A percentile compares a stretch with the other conserved stretches of the same genome.
These are phyloP conservation scores for Suricata suricatta DNA, from an alignment of 2,113 vertebrate species.

Conservation along the genomic window DNA sequence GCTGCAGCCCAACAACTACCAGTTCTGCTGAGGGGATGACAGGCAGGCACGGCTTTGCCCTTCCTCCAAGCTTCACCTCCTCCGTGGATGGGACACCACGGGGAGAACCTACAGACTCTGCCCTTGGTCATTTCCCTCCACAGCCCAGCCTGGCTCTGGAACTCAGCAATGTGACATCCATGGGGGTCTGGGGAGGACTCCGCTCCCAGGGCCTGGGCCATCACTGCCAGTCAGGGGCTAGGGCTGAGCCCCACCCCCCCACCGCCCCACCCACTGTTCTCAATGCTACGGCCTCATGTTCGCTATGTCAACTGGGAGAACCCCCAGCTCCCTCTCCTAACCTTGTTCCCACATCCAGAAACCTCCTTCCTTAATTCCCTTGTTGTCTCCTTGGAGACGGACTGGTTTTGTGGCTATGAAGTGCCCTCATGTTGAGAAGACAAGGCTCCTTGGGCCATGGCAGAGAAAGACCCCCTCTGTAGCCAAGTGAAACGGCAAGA, in stretches of 20 bases:
- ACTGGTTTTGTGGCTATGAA: not conserved
- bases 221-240: conserved; percentile 67
- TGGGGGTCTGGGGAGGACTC: not conserved
- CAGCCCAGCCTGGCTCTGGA: conserved; percentile 46
- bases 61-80: conserved; percentile 1
- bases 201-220: conserved; percentile 4
- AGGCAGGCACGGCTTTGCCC: not conserved
- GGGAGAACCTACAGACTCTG: conserved; percentile 23
- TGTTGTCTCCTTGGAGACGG: not conserved
- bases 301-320: not conserved
- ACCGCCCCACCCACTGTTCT: not conserved
- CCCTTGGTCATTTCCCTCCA: not conserved
- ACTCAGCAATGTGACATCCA: not conserved
- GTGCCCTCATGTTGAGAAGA: not conserved
- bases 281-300: not conserved
- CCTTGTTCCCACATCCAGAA: not conserved
- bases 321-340: not conserved
- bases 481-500: fast-evolving
- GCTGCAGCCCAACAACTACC: conserved; percentile 96
- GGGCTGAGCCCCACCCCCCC: conserved; percentile 9
- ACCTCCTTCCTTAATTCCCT: not conserved
- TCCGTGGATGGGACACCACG: not conserved
- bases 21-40: conserved; percentile 89
- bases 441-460: not conserved
- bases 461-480: not conserved